Evolutionary conservation across 2,113 vertebrate species (phyloP).

Genomic region (Brevimyrus niger): DNA sequence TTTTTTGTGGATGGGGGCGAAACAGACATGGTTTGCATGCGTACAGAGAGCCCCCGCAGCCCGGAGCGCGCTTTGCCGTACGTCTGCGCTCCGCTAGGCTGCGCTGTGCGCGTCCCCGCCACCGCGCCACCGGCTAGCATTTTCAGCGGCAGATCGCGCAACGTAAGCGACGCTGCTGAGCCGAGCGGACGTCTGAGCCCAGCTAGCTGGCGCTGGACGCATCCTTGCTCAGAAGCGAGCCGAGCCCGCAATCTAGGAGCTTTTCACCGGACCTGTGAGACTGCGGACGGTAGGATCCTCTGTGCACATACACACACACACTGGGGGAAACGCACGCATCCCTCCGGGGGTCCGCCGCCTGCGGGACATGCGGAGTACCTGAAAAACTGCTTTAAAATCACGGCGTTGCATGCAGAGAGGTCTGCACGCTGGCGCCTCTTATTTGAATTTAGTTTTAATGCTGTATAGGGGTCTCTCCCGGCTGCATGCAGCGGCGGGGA

Average conservation of each 20-base stretch:
- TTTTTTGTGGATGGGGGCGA: neutral
- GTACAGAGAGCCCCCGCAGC: neutral
- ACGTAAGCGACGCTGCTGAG: neutral
- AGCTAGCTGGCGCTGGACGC: neutral
- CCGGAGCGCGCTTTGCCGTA: neutral
- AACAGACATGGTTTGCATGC: neutral
- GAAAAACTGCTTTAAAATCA: neutral
- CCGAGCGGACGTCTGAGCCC: neutral
- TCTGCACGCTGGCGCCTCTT: neutral
- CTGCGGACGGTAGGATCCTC: neutral
- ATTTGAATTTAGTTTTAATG: neutral
- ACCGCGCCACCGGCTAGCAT: neutral
- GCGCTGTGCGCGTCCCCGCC: conserved; percentile 42
- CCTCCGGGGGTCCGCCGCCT: neutral
- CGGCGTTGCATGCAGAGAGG: neutral
- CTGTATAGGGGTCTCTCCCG: neutral
- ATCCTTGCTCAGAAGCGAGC: neutral
- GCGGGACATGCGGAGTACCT: neutral
- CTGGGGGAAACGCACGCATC: neutral
- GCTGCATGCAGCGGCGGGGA: neutral
- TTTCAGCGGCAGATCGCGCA: neutral
- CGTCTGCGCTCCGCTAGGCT: conserved; percentile 44
- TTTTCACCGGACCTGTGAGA: neutral
- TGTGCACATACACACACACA: neutral
- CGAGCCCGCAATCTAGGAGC: neutral